Evolutionary conservation across 2,888 invertebrate species (phyloP), one percentile per base, ranked within the genome.

Genomic region (Diadegma fenestrale): DNA sequence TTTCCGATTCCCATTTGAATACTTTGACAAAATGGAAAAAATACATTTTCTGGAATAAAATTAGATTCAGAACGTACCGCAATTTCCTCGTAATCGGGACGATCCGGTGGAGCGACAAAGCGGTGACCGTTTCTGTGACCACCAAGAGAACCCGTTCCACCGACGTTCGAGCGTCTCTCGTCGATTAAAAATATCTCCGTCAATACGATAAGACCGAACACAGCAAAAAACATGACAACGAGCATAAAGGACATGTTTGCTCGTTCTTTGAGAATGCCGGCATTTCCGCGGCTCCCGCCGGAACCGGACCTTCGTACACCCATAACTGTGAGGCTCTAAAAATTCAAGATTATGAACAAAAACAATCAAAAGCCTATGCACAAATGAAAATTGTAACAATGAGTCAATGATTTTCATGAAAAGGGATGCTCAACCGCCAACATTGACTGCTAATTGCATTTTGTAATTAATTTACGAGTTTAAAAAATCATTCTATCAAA

Each of bases 231-330:
- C 95, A 98, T 97, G 89, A 98, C 96, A 87, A 98, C 98, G 93
- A 98, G 97, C 94, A 98, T 96, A 94, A 98, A 98, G 92, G 97
- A 98, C 96, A 98, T 96, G 94, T 97, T 97, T 89, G 97, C 97
- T 89, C 98, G 96, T 94, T 98, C 97, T 91, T 97, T 94, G 48
- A 96, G 94, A 95, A 96, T 93, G 95, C 95, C 94, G 94, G 94
- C 93, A 94, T 92, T 91, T 92, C 94, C 94, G 93, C 95, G 94
- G 93, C 94, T 92, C 92, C 92, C 92, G 81, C 90, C 90, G 82
- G 90, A 91, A 86, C 93, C 91, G 80, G 90, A 89, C 87, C 95
- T 95, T 94, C 95, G 94, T 94, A 94, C 95, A 88, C 92, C 92
- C 93, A 94, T 93, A 66, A 88, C 90, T 88, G 87, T 79, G 71